phyloP scores from a whole-genome alignment of 2,113 vertebrate genomes.

The Dicrurus megarhynchus region DNA sequence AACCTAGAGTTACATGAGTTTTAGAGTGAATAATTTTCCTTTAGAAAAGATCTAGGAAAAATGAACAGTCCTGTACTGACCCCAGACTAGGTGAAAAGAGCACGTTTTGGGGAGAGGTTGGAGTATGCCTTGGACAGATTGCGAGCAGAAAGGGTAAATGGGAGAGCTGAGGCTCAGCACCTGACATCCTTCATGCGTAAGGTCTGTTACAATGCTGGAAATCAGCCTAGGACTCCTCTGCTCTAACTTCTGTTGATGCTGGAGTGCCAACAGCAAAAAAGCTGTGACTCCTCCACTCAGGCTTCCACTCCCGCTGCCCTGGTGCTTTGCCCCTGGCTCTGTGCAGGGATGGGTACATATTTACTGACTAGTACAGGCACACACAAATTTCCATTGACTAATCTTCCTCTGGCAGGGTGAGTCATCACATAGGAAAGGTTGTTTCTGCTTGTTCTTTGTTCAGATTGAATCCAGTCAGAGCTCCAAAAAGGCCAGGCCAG shows the following conservation, averaged over 20 bases:
- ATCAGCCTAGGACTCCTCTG: conserved; percentile 36
- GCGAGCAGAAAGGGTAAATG: not conserved
- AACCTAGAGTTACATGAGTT: not conserved
- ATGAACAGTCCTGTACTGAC: not conserved
- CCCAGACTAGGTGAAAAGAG: not conserved
- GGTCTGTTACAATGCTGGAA: conserved; percentile 21
- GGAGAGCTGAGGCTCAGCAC: not conserved
- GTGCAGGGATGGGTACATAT: not conserved
- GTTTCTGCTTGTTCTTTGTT: not conserved
- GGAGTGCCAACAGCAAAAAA: not conserved
- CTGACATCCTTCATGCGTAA: not conserved
- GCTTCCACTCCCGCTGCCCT: not conserved
- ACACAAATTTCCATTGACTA: conserved; percentile 25
- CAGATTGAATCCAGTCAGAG: not conserved
- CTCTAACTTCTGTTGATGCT: not conserved
- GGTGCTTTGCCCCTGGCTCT: not conserved
- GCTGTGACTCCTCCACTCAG: not conserved
- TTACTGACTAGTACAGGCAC: not conserved
- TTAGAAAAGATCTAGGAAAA: not conserved
- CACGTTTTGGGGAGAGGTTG: not conserved
- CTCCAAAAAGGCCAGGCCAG: not conserved
- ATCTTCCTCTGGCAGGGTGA: conserved; percentile 11
- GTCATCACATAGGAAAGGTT: not conserved
- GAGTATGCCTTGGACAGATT: not conserved
- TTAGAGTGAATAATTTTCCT: not conserved